phyloP scores from a whole-genome alignment of 1,140 invertebrate species.

The Magallana gigas region DNA sequence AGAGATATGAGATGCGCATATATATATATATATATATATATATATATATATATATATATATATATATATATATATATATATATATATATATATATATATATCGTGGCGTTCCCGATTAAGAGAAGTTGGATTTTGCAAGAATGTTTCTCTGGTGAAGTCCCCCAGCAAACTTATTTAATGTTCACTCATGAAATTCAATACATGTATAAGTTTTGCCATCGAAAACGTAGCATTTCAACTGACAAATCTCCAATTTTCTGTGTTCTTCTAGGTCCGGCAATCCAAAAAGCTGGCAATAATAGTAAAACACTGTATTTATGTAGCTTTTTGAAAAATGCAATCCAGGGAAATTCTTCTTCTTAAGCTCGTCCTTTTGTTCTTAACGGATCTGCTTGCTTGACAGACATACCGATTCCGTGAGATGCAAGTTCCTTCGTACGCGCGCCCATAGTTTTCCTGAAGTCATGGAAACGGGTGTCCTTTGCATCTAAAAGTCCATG shows the following conservation, averaged over 20 bases:
- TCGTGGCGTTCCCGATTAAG: not conserved
- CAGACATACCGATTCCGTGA: slow-evolving; percentile 15
- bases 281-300: slow-evolving; percentile 38
- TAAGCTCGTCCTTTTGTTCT: slow-evolving; percentile 10
- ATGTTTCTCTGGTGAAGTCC: not conserved
- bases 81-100: not conserved
- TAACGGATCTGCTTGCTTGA: slow-evolving; percentile 46
- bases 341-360: not conserved
- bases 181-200: not conserved
- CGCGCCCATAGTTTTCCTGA: slow-evolving; percentile 11
- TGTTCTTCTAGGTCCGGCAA: not conserved
- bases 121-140: not conserved
- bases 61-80: too few relatives aligned
- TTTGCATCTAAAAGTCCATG: slow-evolving; percentile 40
- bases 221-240: not conserved
- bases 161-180: slow-evolving; percentile 2
- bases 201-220: not conserved
- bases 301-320: slow-evolving; percentile 6
- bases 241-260: not conserved
- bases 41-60: too few relatives aligned
- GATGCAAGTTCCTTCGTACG: slow-evolving; percentile 41
- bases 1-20: not conserved
- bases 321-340: not conserved
- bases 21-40: too few relatives aligned
- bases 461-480: slow-evolving; percentile 29